Evolutionary conservation across 2,888 invertebrate genomes (phyloP).

Genomic region (Ichneumoninae sp.): DNA sequence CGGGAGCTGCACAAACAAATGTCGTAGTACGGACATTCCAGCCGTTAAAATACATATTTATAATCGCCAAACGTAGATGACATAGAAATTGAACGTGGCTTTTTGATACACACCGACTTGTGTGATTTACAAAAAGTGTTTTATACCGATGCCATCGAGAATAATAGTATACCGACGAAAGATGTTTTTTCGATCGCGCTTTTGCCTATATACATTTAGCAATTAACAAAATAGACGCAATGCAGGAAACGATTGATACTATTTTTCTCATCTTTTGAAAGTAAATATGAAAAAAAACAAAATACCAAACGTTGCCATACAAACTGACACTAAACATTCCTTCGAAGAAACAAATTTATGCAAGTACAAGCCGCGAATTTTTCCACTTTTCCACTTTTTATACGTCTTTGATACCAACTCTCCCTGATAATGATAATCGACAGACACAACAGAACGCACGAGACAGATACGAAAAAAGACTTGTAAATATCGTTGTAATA

Average conservation of each 20-base stretch:
- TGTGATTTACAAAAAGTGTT: conserved; percentile 28
- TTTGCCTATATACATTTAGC: conserved; percentile 58
- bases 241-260: conserved; percentile 47
- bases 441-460: conserved; percentile 29
- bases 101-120: conserved; percentile 29
- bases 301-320: conserved; percentile 56
- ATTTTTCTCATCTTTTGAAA: conserved; percentile 58
- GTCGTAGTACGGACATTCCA: conserved; percentile 20
- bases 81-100: conserved; percentile 5
- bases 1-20: neutral
- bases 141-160: conserved; percentile 20
- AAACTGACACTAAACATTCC: conserved; percentile 61
- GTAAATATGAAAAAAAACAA: conserved; percentile 37
- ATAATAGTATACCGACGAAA: conserved; percentile 25
- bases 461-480: conserved; percentile 56
- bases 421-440: conserved; percentile 25
- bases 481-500: conserved; percentile 68
- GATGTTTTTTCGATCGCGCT: conserved; percentile 42
- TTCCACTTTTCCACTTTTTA: conserved; percentile 77
- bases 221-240: conserved; percentile 31
- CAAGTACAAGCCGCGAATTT: conserved; percentile 69
- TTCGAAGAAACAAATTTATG: conserved; percentile 61
- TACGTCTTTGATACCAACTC: conserved; percentile 72
- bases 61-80: conserved; percentile 13
- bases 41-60: conserved; percentile 12